phyloP scores from a whole-genome alignment of 2,113 vertebrate species.

The Lates calcarifer region DNA sequence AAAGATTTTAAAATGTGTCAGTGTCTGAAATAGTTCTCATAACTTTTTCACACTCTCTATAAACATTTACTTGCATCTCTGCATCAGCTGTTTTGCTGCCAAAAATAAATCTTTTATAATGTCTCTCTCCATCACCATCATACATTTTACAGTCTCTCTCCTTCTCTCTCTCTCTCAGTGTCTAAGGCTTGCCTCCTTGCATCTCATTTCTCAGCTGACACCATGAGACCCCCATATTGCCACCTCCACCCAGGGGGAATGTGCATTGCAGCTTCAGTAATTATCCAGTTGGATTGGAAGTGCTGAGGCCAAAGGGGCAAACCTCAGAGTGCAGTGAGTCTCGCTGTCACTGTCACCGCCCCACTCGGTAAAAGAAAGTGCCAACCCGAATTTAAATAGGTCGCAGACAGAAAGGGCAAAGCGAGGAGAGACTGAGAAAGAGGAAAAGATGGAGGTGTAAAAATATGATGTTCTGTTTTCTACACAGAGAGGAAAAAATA shows the following conservation, averaged over 20 bases:
- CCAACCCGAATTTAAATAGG: slow-evolving; percentile 68
- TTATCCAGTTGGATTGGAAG: slow-evolving; percentile 66
- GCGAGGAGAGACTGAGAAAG: neutral
- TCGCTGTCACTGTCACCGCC: slow-evolving; percentile 51
- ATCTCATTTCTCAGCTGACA: slow-evolving; percentile 66
- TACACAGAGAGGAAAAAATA: neutral
- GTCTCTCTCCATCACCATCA: slow-evolving; percentile 54
- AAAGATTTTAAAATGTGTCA: slow-evolving; percentile 49
- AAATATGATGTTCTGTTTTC: slow-evolving; percentile 29
- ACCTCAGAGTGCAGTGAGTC: slow-evolving; percentile 55
- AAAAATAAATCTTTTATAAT: slow-evolving; percentile 71
- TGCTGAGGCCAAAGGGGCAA: slow-evolving; percentile 66
- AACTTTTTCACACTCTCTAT: slow-evolving; percentile 60
- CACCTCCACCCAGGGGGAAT: slow-evolving; percentile 51
- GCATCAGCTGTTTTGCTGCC: slow-evolving; percentile 69
- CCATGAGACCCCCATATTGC: slow-evolving; percentile 47
- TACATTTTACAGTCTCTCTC: slow-evolving; percentile 45
- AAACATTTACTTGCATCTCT: slow-evolving; percentile 67
- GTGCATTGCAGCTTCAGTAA: slow-evolving; percentile 67
- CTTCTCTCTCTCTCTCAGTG: neutral
- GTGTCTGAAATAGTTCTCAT: slow-evolving; percentile 44
- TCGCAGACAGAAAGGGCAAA: slow-evolving; percentile 48
- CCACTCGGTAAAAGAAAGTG: slow-evolving; percentile 28
- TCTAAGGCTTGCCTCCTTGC: slow-evolving; percentile 23
- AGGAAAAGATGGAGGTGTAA: slow-evolving; percentile 12